Conservation (phyloP, 2,888 invertebrate species). For the Argyresthia goedartella region DNA sequence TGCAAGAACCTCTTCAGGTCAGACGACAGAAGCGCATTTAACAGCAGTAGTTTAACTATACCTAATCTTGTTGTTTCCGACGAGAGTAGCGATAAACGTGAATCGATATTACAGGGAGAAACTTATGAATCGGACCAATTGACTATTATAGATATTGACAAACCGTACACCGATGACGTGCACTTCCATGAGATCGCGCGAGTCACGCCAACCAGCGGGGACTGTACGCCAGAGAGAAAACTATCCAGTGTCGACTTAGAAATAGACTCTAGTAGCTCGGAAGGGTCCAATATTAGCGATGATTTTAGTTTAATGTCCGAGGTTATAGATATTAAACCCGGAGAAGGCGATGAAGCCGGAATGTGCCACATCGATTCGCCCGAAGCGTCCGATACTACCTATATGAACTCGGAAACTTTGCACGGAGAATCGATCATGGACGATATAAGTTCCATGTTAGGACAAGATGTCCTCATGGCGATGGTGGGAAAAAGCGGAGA, state of each 20-base stretch:
- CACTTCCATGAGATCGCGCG: constrained; percentile 46
- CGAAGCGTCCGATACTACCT: constrained; percentile 81
- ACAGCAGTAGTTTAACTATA: constrained; percentile 60
- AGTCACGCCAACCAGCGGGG: constrained; percentile 45
- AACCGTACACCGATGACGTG: constrained; percentile 59
- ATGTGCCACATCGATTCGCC: constrained; percentile 88
- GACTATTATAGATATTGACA: constrained; percentile 76
- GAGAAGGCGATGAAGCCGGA: constrained; percentile 50
- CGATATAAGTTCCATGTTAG: constrained; percentile 81
- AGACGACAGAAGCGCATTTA: constrained; percentile 38
- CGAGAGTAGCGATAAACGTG: constrained; percentile 48
- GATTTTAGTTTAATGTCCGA: constrained; percentile 80
- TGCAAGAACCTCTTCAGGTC: constrained; percentile 54
- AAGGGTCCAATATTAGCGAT: constrained; percentile 77
- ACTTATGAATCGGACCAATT: constrained; percentile 73
- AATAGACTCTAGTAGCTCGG: constrained; percentile 71
- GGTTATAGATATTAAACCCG: constrained; percentile 69
- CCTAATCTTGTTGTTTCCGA: constrained; percentile 63
- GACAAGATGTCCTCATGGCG: constrained; percentile 77
- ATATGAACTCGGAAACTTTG: constrained; percentile 76
- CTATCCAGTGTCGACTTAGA: constrained; percentile 55
- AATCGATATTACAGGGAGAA: constrained; percentile 60
- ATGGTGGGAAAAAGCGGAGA: constrained; percentile 74
- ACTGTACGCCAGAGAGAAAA: constrained; percentile 51
- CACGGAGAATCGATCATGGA: constrained; percentile 85